Evolutionary conservation across 1,140 invertebrate species (phyloP), one percentile per base, ranked within the genome.

Genomic region (Heliconius eleuchia): DNA sequence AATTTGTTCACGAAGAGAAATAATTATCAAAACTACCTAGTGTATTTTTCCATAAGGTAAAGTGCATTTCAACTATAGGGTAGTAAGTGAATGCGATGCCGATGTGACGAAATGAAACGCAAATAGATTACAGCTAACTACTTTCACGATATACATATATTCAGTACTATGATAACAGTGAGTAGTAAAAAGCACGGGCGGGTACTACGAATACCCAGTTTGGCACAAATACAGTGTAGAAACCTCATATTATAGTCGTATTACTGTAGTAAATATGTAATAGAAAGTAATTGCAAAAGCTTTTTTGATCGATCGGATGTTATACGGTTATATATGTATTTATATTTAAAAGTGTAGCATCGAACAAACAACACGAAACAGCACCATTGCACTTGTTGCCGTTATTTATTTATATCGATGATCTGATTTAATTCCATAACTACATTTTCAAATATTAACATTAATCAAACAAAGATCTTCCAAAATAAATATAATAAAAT

Each of bases 1-100:
- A 92, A 93, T 91, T 93, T 90, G 91, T 93, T 94, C 91, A 91
- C 91, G 91, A 94, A 93, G 90, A 94, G 91, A 94, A 94, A 94
- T 91, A 89, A 92, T 94, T 93, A 92, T 92, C 88, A 92, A 90
- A 93, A 91, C 92, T 94, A 92, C 91, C 88, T 92, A 94, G 89
- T 91, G 89, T 93, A 92, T 85, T 88, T 93, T 86, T 88, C 81
- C 87, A 90, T 90, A 89, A 85, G 86, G 87, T 89, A 85, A 82
- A 87, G 92, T 94, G 92, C 92, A 91, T 89, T 88, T 90, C 86
- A 93, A 90, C 91, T 92, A 91, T 94, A 92, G 85, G 88, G 83
- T 91, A 89, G 87, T 82, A 81, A 75, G 79, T 91, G 88, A 90
- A 89, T 86, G 86, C 86, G 83, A 88, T 88, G 90, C 87, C 88